These are phyloP conservation scores for Brachyrhaphis roseni DNA, from an alignment of 2,797 vertebrate genomes.

Conservation along the genomic window DNA sequence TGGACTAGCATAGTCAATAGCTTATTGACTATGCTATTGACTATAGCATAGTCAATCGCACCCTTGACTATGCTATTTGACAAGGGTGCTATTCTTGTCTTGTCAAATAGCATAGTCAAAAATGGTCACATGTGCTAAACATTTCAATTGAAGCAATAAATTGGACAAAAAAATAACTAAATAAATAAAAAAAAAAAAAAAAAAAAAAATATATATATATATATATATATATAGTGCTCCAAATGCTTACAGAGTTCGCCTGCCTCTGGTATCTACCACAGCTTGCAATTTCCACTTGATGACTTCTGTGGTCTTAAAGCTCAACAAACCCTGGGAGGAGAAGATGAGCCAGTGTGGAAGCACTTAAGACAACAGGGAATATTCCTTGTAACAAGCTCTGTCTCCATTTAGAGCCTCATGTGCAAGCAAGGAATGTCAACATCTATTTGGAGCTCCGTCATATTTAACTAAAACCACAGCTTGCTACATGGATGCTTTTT, in stretches of 20 bases:
- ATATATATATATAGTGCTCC: slow-evolving; percentile 6
- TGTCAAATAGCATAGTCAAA: too few relatives aligned
- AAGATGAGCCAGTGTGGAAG: slow-evolving; percentile 38
- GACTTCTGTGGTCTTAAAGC: slow-evolving; percentile 28
- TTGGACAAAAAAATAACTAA: too few relatives aligned
- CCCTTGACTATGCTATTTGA: too few relatives aligned
- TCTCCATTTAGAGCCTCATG: slow-evolving; percentile 26
- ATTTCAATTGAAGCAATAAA: too few relatives aligned
- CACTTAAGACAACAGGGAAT: slow-evolving; percentile 37
- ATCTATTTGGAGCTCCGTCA: slow-evolving; percentile 14
- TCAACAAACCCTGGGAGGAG: slow-evolving; percentile 19
- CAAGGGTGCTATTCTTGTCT: too few relatives aligned
- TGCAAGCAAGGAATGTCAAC: slow-evolving; percentile 29
- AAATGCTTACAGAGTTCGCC: slow-evolving; percentile 3
- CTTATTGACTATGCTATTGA: too few relatives aligned
- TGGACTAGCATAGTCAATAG: too few relatives aligned
- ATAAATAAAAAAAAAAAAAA: too few relatives aligned
- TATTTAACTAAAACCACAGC: slow-evolving; percentile 19
- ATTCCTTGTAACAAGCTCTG: slow-evolving; percentile 14
- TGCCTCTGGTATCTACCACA: slow-evolving; percentile 5
- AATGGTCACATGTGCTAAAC: too few relatives aligned
- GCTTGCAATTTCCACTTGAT: slow-evolving; percentile 26
- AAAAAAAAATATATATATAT: too few relatives aligned
- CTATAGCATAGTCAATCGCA: too few relatives aligned
- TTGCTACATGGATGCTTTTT: slow-evolving; percentile 10